Conservation (phyloP, 64 coral and sea anemone genomes). For the Actinia equina region DNA sequence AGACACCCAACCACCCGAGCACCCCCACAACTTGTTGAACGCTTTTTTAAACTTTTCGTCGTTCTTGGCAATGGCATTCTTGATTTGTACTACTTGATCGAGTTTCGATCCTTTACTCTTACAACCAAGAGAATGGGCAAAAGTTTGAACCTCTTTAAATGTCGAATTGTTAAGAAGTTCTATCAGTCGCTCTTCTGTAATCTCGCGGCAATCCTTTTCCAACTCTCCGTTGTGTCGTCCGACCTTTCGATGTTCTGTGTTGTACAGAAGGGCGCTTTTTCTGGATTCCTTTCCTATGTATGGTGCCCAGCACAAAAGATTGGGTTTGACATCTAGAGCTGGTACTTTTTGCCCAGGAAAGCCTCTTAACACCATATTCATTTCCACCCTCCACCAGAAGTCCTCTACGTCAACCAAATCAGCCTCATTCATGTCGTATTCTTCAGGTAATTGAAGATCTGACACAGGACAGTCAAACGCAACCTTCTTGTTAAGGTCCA, state of each 20-base stretch:
- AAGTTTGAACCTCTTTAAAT: constrained; percentile 15
- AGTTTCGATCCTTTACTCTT: constrained; percentile 40
- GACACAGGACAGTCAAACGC: constrained; percentile 20
- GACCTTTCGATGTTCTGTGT: constrained; percentile 55
- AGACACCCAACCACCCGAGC: constrained; percentile 35
- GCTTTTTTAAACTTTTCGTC: constrained; percentile 57
- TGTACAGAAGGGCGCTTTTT: constrained; percentile 21
- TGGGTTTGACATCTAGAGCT: constrained; percentile 24
- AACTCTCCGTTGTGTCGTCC: constrained; percentile 17
- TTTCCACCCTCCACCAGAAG: constrained; percentile 34
- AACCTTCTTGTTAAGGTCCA: constrained; percentile 54
- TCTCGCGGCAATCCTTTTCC: constrained; percentile 44
- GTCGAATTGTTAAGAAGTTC: constrained; percentile 39
- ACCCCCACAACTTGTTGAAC: constrained; percentile 39
- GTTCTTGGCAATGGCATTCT: constrained; percentile 41
- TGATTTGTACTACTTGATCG: constrained; percentile 32
- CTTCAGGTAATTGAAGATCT: constrained; percentile 14
- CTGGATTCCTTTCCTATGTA: constrained; percentile 27
- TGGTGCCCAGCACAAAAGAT: constrained; percentile 51
- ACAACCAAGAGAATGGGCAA: constrained; percentile 41
- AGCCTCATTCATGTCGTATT: neutral
- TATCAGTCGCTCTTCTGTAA: constrained; percentile 52
- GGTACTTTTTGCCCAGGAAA: constrained; percentile 1
- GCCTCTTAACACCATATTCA: constrained; percentile 30
- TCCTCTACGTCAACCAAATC: constrained; percentile 18